Conservation (phyloP, 2,888 invertebrate species). For the Leucoptera coffeella region DNA sequence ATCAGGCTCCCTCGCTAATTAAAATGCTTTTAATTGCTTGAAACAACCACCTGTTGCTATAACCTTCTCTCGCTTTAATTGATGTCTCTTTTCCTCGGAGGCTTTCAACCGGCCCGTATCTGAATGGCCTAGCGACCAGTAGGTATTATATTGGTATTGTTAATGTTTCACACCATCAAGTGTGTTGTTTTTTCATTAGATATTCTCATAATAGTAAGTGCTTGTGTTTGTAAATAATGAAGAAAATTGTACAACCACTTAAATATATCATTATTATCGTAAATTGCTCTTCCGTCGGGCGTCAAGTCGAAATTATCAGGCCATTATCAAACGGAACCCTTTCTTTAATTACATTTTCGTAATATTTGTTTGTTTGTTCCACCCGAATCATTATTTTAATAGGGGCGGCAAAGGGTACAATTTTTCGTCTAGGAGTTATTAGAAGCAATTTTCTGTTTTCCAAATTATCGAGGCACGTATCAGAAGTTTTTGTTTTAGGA, state of each 20-base stretch:
- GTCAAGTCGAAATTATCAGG: constrained; percentile 31
- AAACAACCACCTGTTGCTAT: constrained; percentile 50
- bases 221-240: too few species aligned
- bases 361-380: constrained; percentile 43
- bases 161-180: too few species aligned
- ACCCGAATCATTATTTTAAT: constrained; percentile 36
- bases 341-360: constrained; percentile 45
- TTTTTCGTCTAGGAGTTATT: too few species aligned
- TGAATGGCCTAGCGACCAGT: too few species aligned
- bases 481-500: too few species aligned
- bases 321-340: constrained; percentile 44
- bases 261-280: constrained; percentile 33
- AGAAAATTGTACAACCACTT: constrained; percentile 23
- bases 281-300: constrained; percentile 32
- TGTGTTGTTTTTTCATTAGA: too few species aligned
- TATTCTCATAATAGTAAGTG: too few species aligned
- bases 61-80: too few species aligned
- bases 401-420: constrained; percentile 14
- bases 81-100: constrained; percentile 19
- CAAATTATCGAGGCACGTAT: too few species aligned
- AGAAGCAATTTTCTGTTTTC: too few species aligned
- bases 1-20: constrained; percentile 48
- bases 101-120: constrained; percentile 41
- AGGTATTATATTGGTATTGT: too few species aligned
- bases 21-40: constrained; percentile 49